Percentiles rank a stretch among this genome's conserved stretches.
These are phyloP conservation scores for Glossophaga mutica DNA, from an alignment of 2,797 vertebrate species.

Conservation along the genomic window DNA sequence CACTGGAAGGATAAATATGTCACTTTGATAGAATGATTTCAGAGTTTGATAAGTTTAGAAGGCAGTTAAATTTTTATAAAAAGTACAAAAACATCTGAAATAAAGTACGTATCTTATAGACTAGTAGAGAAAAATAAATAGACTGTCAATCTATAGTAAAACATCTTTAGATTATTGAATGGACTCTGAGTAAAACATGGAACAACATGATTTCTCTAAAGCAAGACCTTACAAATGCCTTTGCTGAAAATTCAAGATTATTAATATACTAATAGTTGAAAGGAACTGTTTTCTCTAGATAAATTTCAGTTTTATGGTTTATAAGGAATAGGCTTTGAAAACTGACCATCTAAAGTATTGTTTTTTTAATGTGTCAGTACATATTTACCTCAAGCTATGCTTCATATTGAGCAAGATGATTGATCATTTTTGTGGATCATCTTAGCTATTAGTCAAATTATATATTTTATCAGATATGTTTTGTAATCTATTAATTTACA, in stretches of 20 bases:
- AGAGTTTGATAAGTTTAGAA: background rate
- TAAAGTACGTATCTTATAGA: background rate
- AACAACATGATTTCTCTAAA: background rate
- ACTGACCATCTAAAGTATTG: background rate
- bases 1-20: background rate
- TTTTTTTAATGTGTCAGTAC: background rate
- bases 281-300: background rate
- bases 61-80: background rate
- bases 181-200: background rate
- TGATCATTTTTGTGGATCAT: background rate
- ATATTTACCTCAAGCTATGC: background rate
- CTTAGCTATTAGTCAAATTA: background rate
- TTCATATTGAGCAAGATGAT: background rate
- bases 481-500: background rate
- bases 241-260: background rate
- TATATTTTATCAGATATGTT: background rate
- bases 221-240: background rate
- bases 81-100: background rate
- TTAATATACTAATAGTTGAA: background rate
- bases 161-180: background rate
- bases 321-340: background rate
- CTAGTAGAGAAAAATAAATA: background rate
- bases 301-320: background rate
- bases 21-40: background rate
- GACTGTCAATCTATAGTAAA: background rate